Evolutionary conservation across 2,113 vertebrate species (phyloP).

Genomic region (Elgaria multicarinata): DNA sequence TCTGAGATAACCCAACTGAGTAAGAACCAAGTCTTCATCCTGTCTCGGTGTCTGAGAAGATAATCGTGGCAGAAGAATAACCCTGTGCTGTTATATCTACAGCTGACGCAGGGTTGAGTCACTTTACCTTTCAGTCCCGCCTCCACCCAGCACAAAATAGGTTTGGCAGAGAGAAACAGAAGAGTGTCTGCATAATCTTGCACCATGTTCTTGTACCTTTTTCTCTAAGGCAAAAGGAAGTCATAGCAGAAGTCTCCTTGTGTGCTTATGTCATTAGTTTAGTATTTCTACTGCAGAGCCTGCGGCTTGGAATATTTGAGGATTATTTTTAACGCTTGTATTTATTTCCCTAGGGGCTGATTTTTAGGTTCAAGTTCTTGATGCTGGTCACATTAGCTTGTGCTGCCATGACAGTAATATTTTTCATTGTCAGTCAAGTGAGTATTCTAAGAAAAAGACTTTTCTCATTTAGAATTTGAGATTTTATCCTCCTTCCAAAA

Average conservation of each 20-base stretch:
- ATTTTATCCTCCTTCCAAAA: too few species aligned
- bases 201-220: background rate
- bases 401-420: conserved; percentile 96
- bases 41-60: background rate
- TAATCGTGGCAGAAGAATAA: background rate
- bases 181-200: background rate
- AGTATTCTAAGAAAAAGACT: conserved; percentile 32
- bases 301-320: background rate
- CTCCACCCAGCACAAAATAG: background rate
- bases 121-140: background rate
- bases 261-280: too few species aligned
- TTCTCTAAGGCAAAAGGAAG: background rate
- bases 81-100: background rate
- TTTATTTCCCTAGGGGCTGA: conserved; percentile 86
- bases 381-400: conserved; percentile 97
- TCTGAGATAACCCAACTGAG: background rate
- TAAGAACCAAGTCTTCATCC: background rate
- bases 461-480: background rate
- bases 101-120: background rate
- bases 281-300: too few species aligned
- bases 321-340: background rate
- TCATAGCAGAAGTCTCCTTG: too few species aligned
- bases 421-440: conserved; percentile 99
- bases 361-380: conserved; percentile 98
- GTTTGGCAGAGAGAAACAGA: background rate